Base-by-base conservation (phyloP, 2,113 vertebrate species). In the Anoura caudifer region DNA sequence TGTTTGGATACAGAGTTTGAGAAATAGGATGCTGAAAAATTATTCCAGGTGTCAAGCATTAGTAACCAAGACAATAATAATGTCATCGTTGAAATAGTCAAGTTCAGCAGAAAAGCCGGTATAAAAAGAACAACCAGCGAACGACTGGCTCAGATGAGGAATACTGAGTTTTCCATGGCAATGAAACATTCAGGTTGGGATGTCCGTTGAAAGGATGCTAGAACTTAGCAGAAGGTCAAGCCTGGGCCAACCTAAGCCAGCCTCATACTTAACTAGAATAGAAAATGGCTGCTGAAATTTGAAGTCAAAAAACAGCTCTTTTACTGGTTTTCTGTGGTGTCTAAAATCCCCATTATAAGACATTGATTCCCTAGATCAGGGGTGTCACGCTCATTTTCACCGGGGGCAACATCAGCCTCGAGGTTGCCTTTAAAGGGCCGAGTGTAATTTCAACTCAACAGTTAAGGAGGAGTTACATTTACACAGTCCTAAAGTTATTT, bases 31-130 rank as follows among this genome's bases (percentile, higher is more conserved):
- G 82, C 56, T 81, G 26, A 90, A 94, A 95, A 61, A 84, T 90
- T 33, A 80, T 20, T 77, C 54, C 54, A 93, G 73, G 70, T 88
- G 89, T 81, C 41, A 92, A 81, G 67, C 41, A 79, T 70, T 59
- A 59, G 70, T 84, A 87, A 94, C 95, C 70, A 87, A 91, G n/a
- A 79, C 73, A 73, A 87, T 54, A 73, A 87, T 54, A 56, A 65
- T 56, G 50, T 91, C 67, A 83, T 41, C 81, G 41, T 6, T 82
- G 56, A 82, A 87, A 96, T 70, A 75, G 59, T 22, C 70, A 38
- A 72, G 8, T 38, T 91, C 52, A 33, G 31, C 33, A 38, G 72
- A 91, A 79, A 9, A 85, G 28, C n/a, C 61, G 61, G 7, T 15
- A 38, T 72, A 82, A 90, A 90, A 65, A n/a, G 14, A 82, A 77